Conservation (phyloP, 2,113 vertebrate species). For the Antechinus stuartii region DNA sequence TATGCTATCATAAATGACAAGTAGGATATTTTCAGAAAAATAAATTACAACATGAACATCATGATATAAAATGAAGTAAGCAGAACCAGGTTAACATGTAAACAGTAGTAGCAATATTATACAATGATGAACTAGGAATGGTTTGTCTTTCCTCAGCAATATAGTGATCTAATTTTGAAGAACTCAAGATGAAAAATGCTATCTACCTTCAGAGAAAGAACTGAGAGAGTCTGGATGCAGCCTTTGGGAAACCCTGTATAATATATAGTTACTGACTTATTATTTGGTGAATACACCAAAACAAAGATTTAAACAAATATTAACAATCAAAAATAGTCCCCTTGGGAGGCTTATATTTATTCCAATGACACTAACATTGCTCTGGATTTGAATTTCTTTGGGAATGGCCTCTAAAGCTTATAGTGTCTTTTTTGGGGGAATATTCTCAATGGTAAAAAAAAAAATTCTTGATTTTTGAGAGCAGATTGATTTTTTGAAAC, state of each 20-base stretch:
- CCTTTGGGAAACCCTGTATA: background rate
- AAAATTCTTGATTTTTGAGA: background rate
- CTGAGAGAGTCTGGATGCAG: background rate
- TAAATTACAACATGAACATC: too few relatives aligned
- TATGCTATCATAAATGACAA: background rate
- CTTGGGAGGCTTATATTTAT: background rate
- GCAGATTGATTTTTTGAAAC: background rate
- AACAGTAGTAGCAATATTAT: too few relatives aligned
- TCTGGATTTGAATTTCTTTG: background rate
- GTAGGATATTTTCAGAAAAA: background rate
- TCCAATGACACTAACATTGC: background rate
- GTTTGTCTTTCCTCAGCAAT: background rate
- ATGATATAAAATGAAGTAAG: too few relatives aligned
- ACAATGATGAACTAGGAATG: background rate
- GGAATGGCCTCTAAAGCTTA: background rate
- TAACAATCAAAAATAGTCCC: background rate
- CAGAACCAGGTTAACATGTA: too few relatives aligned
- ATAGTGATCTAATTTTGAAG: background rate
- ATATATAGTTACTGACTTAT: background rate
- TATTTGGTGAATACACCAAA: background rate
- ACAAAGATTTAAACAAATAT: background rate
- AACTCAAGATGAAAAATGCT: background rate
- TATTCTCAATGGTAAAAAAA: background rate
- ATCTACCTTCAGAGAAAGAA: background rate
- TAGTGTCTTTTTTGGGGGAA: background rate